Conservation (phyloP, 2,797 vertebrate species). For the Sebastes variabilis region DNA sequence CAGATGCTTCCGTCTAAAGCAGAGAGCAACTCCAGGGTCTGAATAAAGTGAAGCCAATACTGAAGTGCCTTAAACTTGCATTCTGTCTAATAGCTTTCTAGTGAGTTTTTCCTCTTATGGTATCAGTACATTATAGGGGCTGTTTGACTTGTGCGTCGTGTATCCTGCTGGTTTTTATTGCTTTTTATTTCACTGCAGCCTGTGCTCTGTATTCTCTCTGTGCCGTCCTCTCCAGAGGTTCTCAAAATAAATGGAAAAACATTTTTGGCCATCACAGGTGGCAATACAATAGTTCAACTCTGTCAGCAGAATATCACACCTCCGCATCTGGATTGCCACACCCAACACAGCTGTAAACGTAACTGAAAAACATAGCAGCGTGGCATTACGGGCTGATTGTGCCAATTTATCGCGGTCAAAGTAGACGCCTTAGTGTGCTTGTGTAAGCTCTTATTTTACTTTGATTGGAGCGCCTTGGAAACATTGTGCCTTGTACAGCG, state of each 20-base stretch:
- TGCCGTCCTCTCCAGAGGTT: neutral
- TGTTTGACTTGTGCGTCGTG: neutral
- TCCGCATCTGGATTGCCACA: slow-evolving; percentile 25
- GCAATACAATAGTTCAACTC: neutral
- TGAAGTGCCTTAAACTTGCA: neutral
- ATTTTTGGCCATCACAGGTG: slow-evolving; percentile 5
- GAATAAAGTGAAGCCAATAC: neutral
- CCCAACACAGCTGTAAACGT: slow-evolving; percentile 6
- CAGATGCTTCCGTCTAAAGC: neutral
- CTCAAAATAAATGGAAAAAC: neutral
- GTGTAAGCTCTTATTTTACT: slow-evolving; percentile 12
- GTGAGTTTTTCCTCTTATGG: neutral
- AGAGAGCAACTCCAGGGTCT: neutral
- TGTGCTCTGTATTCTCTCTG: neutral
- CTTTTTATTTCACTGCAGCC: neutral
- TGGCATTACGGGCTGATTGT: slow-evolving; percentile 1
- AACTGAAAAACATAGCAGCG: slow-evolving; percentile 10
- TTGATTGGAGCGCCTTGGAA: slow-evolving; percentile 32
- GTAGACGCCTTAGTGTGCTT: neutral
- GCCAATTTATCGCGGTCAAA: slow-evolving; percentile 4
- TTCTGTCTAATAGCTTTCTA: neutral
- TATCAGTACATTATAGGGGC: neutral
- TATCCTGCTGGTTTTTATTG: neutral
- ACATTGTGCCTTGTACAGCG: slow-evolving; percentile 3
- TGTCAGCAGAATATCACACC: neutral